phyloP scores from a whole-genome alignment of 2,797 vertebrate species.

The Mus caroli region DNA sequence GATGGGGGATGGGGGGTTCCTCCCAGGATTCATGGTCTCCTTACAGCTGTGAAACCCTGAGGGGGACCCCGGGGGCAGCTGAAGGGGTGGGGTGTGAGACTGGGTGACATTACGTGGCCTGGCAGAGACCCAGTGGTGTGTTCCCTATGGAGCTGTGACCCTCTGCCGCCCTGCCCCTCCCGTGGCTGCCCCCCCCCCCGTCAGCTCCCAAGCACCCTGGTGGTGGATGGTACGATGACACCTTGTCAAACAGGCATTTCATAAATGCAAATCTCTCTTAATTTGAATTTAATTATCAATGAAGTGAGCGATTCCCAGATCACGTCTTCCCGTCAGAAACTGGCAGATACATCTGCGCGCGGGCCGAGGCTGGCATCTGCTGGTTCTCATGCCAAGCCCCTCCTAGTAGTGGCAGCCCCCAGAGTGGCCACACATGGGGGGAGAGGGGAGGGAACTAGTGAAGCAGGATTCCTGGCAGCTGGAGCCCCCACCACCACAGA shows the following conservation, averaged over 20 bases:
- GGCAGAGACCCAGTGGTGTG: neutral
- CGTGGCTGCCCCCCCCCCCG: neutral
- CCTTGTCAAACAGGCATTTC: slow-evolving; percentile 85
- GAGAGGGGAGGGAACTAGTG: neutral
- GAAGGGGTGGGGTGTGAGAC: neutral
- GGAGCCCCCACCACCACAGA: neutral
- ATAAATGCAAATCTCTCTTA: slow-evolving; percentile 86
- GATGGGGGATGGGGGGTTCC: neutral
- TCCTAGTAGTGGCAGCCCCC: neutral
- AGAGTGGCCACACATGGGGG: neutral
- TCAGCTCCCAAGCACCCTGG: slow-evolving; percentile 67
- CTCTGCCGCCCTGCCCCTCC: neutral
- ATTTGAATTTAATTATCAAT: slow-evolving; percentile 86
- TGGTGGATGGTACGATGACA: slow-evolving; percentile 78
- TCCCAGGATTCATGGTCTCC: neutral
- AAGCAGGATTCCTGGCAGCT: neutral
- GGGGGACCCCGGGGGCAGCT: neutral
- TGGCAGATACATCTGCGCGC: slow-evolving; percentile 83
- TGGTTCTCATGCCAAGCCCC: slow-evolving; percentile 75
- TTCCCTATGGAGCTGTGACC: neutral
- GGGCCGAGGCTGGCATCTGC: slow-evolving; percentile 80
- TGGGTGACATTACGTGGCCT: slow-evolving; percentile 24
- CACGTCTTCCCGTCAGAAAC: slow-evolving; percentile 80
- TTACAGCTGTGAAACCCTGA: neutral
- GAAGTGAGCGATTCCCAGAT: slow-evolving; percentile 83